A percentile compares a stretch with the other conserved stretches of the same genome.
phyloP scores from a whole-genome alignment of 1,140 invertebrate genomes.

The Drosophila arawakana region DNA sequence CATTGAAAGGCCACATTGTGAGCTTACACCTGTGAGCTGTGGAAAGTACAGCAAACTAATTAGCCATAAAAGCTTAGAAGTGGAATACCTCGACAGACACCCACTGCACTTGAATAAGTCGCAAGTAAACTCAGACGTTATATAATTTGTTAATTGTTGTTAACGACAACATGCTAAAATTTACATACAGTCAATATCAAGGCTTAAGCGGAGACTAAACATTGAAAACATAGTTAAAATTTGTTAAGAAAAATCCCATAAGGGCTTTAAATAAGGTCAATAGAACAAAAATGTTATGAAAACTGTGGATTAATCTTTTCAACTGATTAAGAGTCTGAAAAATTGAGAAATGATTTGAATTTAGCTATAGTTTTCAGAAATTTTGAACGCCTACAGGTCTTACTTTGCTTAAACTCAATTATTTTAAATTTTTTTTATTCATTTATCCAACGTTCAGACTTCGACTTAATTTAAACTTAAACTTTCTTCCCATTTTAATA shows the following conservation, averaged over 20 bases:
- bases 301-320: too few species aligned
- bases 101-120: not conserved
- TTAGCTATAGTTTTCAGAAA: too few species aligned
- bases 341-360: too few species aligned
- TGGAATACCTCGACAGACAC: slow-evolving; percentile 2
- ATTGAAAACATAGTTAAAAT: not conserved
- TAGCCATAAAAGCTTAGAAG: slow-evolving; percentile 6
- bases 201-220: not conserved
- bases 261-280: too few species aligned
- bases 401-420: too few species aligned
- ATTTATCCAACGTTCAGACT: too few species aligned
- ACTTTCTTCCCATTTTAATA: too few species aligned
- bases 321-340: too few species aligned
- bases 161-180: not conserved
- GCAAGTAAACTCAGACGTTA: not conserved
- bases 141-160: not conserved
- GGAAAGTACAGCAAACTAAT: slow-evolving; percentile 10
- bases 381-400: too few species aligned
- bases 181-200: slow-evolving; percentile 8
- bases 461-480: too few species aligned
- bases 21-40: slow-evolving; percentile 11
- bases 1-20: slow-evolving; percentile 9
- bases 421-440: too few species aligned
- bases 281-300: too few species aligned
- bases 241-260: not conserved